A percentile compares a stretch with the other conserved stretches of the same genome.
Conservation (phyloP, 2,797 vertebrate species). For the Emydoidea blandingii region DNA sequence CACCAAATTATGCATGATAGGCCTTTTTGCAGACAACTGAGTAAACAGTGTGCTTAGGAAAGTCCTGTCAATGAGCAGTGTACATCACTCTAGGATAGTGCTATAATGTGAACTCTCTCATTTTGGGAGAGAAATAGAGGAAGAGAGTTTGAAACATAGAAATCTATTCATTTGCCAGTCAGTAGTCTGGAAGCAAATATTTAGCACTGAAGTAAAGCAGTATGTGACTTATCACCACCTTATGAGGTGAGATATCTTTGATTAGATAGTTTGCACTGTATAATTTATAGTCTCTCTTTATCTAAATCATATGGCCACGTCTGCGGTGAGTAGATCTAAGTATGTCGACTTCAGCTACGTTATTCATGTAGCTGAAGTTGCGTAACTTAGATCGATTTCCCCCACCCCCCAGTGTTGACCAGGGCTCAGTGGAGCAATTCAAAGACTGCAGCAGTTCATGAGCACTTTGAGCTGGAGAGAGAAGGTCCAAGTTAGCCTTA, state of each 20-base stretch:
- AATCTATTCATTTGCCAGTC: background rate
- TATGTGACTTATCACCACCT: background rate
- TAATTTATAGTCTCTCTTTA: background rate
- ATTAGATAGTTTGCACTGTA: background rate
- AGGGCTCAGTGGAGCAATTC: background rate
- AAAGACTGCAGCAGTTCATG: background rate
- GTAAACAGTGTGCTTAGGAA: background rate
- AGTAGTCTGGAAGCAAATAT: background rate
- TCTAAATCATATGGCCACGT: background rate
- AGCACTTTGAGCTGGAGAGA: background rate
- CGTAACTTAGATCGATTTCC: no score
- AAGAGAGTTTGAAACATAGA: background rate
- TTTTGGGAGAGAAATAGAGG: background rate
- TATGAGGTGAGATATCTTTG: background rate
- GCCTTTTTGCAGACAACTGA: background rate
- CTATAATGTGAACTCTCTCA: background rate
- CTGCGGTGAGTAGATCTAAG: no score
- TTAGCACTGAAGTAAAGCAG: slow-evolving; percentile 32
- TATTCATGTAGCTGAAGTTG: no score
- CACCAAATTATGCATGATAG: slow-evolving; percentile 8
- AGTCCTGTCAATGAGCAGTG: background rate
- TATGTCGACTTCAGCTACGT: no score
- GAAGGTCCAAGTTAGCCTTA: background rate
- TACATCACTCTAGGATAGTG: background rate
- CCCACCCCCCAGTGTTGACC: no score